Evolutionary conservation across 1,140 invertebrate species (phyloP).

Genomic region (Chionoecetes opilio): DNA sequence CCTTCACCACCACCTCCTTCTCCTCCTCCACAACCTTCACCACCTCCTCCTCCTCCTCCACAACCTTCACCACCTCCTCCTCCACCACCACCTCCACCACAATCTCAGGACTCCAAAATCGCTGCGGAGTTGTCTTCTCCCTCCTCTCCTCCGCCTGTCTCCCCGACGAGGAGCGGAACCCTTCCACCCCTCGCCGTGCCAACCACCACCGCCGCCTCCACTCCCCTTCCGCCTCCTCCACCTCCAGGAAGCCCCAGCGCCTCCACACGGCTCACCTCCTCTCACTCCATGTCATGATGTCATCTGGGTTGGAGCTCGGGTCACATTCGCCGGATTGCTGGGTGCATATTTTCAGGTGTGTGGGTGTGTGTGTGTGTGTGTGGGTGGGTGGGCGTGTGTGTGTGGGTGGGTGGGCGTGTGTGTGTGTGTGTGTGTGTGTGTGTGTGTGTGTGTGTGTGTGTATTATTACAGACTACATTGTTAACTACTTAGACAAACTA

Average conservation of each 20-base stretch:
- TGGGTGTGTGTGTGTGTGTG: not conserved
- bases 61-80: too few relatives aligned
- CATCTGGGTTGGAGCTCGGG: constrained; percentile 93
- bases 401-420: too few relatives aligned
- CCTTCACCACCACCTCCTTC: too few relatives aligned
- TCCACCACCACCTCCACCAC: too few relatives aligned
- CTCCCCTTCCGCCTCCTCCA: constrained; percentile 42
- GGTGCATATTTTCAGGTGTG: constrained; percentile 94
- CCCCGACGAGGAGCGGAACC: constrained; percentile 74
- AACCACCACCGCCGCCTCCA: constrained; percentile 24
- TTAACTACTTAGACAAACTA: too few relatives aligned
- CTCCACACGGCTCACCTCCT: constrained; percentile 92
- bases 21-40: too few relatives aligned
- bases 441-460: not conserved
- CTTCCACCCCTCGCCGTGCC: constrained; percentile 59
- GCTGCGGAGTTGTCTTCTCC: constrained; percentile 92
- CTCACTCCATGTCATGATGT: constrained; percentile 93
- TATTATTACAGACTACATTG: too few relatives aligned
- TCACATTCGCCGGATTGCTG: constrained; percentile 96
- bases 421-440: not conserved
- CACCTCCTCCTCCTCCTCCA: not conserved
- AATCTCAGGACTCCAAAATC: constrained; percentile 89
- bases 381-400: not conserved
- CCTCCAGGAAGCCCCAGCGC: constrained; percentile 81
- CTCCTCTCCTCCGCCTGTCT: constrained; percentile 88